Evolutionary conservation across 2,797 vertebrate genomes (phyloP).

Genomic region (Anisognathus igniventris): DNA sequence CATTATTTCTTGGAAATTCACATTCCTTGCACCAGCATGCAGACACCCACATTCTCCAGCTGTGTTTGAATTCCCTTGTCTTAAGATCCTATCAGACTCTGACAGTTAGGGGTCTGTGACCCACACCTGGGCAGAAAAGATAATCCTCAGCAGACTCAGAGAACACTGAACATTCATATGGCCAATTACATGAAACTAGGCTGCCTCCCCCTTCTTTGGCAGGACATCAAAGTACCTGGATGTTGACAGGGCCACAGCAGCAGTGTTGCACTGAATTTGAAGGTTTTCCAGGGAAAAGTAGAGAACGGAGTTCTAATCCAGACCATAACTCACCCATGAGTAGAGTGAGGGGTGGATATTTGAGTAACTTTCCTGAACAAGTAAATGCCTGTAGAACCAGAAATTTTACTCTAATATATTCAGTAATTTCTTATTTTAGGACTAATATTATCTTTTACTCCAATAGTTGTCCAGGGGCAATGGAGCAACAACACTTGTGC

Average conservation of each 20-base stretch:
- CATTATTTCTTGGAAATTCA: constrained; percentile 51
- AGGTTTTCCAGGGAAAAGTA: neutral
- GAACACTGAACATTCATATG: neutral
- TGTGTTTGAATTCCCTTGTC: constrained; percentile 28
- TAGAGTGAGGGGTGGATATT: neutral
- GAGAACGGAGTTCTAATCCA: neutral
- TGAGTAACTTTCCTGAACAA: neutral
- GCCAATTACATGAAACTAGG: neutral
- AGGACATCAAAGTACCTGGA: neutral
- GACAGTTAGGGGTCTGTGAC: neutral
- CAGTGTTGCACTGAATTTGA: neutral
- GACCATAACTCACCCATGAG: neutral
- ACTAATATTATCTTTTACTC: neutral
- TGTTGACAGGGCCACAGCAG: fast-evolving
- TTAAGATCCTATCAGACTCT: neutral
- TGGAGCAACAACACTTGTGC: neutral
- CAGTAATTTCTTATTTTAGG: neutral
- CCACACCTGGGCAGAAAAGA: neutral
- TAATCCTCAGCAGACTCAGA: neutral
- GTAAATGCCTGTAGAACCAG: neutral
- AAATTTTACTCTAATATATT: neutral
- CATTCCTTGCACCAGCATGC: constrained; percentile 35
- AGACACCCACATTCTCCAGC: constrained; percentile 31
- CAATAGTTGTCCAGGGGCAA: neutral
- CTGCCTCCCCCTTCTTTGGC: neutral